Evolutionary conservation across 2,888 invertebrate species (phyloP), one percentile per base, ranked within the genome.

Genomic region (Helicoverpa assulta): DNA sequence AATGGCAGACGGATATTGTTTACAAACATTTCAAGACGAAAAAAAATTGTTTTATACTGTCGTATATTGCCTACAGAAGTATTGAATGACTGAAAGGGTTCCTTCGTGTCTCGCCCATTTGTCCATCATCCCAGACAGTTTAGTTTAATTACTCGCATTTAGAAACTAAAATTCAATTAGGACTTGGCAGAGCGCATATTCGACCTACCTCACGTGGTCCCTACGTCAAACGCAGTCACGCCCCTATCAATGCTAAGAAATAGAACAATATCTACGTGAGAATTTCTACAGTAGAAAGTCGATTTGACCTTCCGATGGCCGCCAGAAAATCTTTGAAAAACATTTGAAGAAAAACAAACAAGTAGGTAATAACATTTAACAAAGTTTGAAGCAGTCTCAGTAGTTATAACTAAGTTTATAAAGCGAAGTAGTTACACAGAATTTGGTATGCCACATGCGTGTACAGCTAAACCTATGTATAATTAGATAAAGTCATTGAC

Each of bases 181-280:
- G 70, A 78, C 72, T 92, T 92, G 92, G 92, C 92, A 92, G 75
- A 61, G 74, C 70, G 69, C 57, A 67, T 76, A 78, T 76, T 88
- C 86, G 91, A 90, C 92, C 91, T 91, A 88, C 90, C 90, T 89
- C 91, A 91, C 88, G 87, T 87, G 87, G 76, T 83, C 33, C 37
- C 62, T 75, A 87, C 88, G 88, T 90, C 89, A 88, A 73, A 83
- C 61, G 60, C 76, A 67, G 84, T 83, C 86, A 85, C 82, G 85
- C 85, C 85, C 81, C 79, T 80, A 54, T 40, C 57, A 63, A 61
- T 69, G 63, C 64, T 74, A 62, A 67, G 59, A 70, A 78, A 70
- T 74, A 74, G 43, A 67, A 60, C 72, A 78, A 78, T 81, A 81
- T 78, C 64, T 80, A 72, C 63, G 51, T 72, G 56, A 61, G 58